These are phyloP conservation scores for Candoia aspera DNA, from an alignment of 2,113 vertebrate genomes.

Conservation along the genomic window DNA sequence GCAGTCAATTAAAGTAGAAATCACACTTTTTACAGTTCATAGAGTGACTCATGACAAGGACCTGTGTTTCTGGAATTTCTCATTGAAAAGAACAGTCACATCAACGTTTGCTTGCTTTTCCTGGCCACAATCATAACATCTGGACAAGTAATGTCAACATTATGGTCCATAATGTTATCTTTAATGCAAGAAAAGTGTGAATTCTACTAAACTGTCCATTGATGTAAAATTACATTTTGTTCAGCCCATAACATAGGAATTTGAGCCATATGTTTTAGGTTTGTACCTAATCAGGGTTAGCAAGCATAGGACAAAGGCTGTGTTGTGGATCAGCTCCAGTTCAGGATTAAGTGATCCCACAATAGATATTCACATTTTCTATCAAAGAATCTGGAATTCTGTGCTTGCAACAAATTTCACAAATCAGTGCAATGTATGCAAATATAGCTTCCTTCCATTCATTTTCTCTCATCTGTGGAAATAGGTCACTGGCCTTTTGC, in stretches of 20 bases:
- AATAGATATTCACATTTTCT: not conserved
- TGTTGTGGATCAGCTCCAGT: not conserved
- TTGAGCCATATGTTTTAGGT: not conserved
- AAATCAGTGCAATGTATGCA: not conserved
- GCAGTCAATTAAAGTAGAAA: not conserved
- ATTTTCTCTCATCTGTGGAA: not conserved
- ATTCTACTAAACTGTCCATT: not conserved
- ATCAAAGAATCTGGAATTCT: not conserved
- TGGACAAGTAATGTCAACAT: constrained; percentile 14
- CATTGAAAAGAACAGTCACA: not conserved
- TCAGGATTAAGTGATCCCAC: not conserved
- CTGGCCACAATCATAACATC: constrained; percentile 19
- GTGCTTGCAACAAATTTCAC: not conserved
- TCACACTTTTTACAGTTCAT: not conserved
- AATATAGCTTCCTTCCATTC: not conserved
- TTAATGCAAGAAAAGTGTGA: constrained; percentile 4
- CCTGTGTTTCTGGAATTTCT: constrained; percentile 1
- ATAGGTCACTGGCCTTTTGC: not conserved
- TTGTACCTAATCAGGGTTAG: not conserved
- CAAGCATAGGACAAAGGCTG: not conserved
- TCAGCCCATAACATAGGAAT: not conserved
- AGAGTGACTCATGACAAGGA: not conserved
- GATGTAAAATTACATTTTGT: too few species aligned
- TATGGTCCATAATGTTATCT: not conserved
- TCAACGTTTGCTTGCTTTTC: not conserved